Conservation (phyloP, 2,797 vertebrate genomes). For the Bradypus variegatus region DNA sequence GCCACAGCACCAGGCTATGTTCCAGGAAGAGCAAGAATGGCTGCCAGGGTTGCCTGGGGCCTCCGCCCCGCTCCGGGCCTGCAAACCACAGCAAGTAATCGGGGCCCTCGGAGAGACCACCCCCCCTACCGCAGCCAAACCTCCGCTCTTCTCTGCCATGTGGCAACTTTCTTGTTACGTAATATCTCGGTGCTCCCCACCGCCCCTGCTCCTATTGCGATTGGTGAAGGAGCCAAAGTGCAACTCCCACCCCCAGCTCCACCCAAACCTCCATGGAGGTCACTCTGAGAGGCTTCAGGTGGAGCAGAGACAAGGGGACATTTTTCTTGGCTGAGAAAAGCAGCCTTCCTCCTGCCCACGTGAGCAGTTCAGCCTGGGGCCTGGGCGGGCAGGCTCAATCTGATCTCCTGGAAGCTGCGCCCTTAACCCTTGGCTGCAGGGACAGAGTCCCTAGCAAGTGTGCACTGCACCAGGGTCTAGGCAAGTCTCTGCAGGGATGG, state of each 20-base stretch:
- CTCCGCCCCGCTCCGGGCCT: background rate
- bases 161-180: constrained; percentile 46
- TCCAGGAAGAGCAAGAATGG: constrained; percentile 36
- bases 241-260: constrained; percentile 21
- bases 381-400: constrained; percentile 20
- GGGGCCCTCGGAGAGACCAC: background rate
- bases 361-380: constrained; percentile 40
- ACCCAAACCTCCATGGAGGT: constrained; percentile 21
- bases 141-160: constrained; percentile 32
- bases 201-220: background rate
- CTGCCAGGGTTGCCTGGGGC: background rate
- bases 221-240: background rate
- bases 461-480: background rate
- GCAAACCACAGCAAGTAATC: constrained; percentile 8
- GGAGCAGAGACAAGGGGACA: constrained; percentile 33
- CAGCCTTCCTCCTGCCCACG: constrained; percentile 16
- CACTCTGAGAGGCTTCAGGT: constrained; percentile 29
- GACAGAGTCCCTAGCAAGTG: background rate
- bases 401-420: constrained; percentile 46
- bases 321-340: constrained; percentile 42
- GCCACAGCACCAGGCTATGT: background rate
- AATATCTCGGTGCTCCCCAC: background rate
- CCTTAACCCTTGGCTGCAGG: background rate
- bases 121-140: background rate
- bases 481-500: background rate